These are phyloP conservation scores for Hipparchia semele DNA, from an alignment of 2,888 invertebrate genomes.

Conservation along the genomic window DNA sequence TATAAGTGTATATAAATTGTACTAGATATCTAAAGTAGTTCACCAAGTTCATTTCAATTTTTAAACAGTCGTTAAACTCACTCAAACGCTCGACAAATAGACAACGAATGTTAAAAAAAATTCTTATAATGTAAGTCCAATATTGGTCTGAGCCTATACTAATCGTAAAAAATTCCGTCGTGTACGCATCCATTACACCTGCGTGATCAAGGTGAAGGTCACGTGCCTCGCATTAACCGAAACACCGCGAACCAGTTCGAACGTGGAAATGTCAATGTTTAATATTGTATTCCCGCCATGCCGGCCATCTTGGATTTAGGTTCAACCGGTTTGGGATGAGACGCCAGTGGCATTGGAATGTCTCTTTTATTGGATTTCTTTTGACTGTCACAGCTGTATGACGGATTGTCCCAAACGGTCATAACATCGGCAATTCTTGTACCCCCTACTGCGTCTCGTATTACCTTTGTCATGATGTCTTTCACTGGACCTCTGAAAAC, in stretches of 20 bases:
- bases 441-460: constrained; percentile 20
- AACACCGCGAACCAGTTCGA: constrained; percentile 50
- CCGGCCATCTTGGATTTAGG: constrained; percentile 72
- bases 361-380: constrained; percentile 55
- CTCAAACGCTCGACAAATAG: too few relatives aligned
- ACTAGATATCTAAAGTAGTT: too few relatives aligned
- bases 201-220: constrained; percentile 79
- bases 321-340: constrained; percentile 64
- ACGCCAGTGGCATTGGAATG: constrained; percentile 54
- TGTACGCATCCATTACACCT: constrained; percentile 53
- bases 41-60: too few relatives aligned
- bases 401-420: constrained; percentile 36
- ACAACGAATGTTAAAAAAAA: neutral
- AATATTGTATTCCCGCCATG: constrained; percentile 64
- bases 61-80: too few relatives aligned
- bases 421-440: constrained; percentile 34
- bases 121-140: neutral
- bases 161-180: constrained; percentile 4
- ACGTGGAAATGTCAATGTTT: constrained; percentile 70
- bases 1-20: too few relatives aligned
- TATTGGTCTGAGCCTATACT: neutral
- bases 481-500: too few relatives aligned
- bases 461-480: neutral
- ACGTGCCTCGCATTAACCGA: constrained; percentile 54
- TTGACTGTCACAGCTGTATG: constrained; percentile 41